Evolutionary conservation across 1,140 invertebrate genomes (phyloP), one percentile per base, ranked within the genome.

Genomic region (Drosophila willistoni): DNA sequence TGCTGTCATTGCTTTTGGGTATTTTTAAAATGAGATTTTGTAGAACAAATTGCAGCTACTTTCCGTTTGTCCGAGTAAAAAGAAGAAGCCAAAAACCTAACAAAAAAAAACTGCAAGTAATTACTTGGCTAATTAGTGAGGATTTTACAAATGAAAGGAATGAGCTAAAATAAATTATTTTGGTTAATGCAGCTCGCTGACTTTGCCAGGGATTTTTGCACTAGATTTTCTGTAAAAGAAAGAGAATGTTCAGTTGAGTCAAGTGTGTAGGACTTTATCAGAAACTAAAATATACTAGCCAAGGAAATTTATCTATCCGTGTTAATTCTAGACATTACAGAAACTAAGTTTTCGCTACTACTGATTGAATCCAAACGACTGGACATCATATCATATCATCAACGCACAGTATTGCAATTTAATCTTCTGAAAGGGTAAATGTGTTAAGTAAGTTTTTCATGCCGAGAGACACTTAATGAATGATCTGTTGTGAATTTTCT

Each of bases 71-170:
- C 75, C 44, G 1, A 51, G 10, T 17, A 19, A 51, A 51, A 22
- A 9, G 17, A 51, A 22, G 19, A 19, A 19, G 3, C 17, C 7
- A 47, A 19, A 47, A 44, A 44, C 25, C 22, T 25, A 25, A 29
- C 7, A n/a, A 64, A 39, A 42, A 69, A 68, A 81, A 79, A 83
- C 82, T 79, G 68, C 77, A 59, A 64, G 84, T 83, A 87, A 87
- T 87, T 87, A 83, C 84, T 63, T 84, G 69, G 77, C 84, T 87
- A 87, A 87, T 87, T 87, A 89, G 84, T 80, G 42, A 36, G 70
- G 77, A 89, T 87, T 89, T 79, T 64, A 51, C 44, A 65, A 67
- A 55, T 41, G 69, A 73, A 64, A 66, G 68, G 62, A 76, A 71
- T 51, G 47, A 67, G 17, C 34, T 47, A 44, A 65, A 57, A 68